phyloP scores from a whole-genome alignment of 2,888 invertebrate species.

The Heteromyza rotundicornis region DNA sequence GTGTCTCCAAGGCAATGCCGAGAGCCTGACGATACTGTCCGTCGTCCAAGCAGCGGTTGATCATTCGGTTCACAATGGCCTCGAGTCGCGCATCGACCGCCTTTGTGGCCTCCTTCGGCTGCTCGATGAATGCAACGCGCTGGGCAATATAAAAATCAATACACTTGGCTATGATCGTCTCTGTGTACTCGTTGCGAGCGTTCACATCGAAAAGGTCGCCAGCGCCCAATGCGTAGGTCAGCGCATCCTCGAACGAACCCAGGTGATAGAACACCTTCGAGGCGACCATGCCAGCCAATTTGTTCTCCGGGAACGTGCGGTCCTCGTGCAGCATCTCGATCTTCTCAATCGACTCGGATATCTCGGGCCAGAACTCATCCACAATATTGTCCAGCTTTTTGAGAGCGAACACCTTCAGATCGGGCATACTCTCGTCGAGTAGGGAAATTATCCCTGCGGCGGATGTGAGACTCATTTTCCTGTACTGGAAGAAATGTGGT shows the following conservation, averaged over 20 bases:
- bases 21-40: slow-evolving; percentile 95
- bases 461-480: slow-evolving; percentile 68
- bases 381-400: slow-evolving; percentile 92
- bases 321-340: slow-evolving; percentile 98
- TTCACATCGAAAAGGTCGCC: slow-evolving; percentile 95
- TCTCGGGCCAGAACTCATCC: slow-evolving; percentile 98
- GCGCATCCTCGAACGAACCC: slow-evolving; percentile 94
- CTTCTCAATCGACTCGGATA: slow-evolving; percentile 96
- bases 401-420: slow-evolving; percentile 92
- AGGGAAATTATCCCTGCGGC: slow-evolving; percentile 93
- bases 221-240: slow-evolving; percentile 96
- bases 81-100: slow-evolving; percentile 83
- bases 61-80: slow-evolving; percentile 96
- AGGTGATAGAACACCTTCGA: slow-evolving; percentile 99
- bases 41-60: slow-evolving; percentile 92
- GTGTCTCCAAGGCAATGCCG: slow-evolving; percentile 93
- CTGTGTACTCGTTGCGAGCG: slow-evolving; percentile 92
- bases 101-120: slow-evolving; percentile 70
- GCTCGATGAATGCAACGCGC: slow-evolving; percentile 76
- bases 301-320: slow-evolving; percentile 83
- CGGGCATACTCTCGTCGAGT: slow-evolving; percentile 91
- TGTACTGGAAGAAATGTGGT: too few relatives aligned
- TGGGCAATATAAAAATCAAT: slow-evolving; percentile 96
- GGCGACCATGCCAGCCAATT: slow-evolving; percentile 94
- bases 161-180: slow-evolving; percentile 96